A percentile compares a stretch with the other conserved stretches of the same genome.
These are phyloP conservation scores for Actenoides hombroni DNA, from an alignment of 2,113 vertebrate genomes.

Conservation along the genomic window DNA sequence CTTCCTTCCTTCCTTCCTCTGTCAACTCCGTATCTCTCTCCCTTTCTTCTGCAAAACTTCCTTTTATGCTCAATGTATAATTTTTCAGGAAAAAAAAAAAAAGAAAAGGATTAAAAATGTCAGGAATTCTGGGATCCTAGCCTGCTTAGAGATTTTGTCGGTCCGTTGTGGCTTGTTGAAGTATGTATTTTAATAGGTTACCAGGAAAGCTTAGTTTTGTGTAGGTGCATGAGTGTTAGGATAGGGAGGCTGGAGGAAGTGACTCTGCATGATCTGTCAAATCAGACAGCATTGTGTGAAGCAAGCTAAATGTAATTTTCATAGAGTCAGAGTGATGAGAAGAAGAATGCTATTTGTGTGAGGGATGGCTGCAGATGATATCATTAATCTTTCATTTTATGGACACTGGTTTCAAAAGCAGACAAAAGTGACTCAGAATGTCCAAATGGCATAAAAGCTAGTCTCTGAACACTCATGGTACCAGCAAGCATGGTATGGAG, in stretches of 20 bases:
- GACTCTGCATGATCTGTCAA: slow-evolving; percentile 1
- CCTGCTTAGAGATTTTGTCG: slow-evolving; percentile 11
- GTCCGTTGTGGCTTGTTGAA: slow-evolving; percentile 11
- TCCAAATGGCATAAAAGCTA: neutral
- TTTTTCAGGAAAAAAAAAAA: neutral
- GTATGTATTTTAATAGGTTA: neutral
- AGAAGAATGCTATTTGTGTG: slow-evolving; percentile 15
- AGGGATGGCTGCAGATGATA: slow-evolving; percentile 10
- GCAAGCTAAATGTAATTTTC: slow-evolving; percentile 40
- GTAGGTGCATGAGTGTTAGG: neutral
- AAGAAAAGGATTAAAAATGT: neutral
- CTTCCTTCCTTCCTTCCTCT: neutral
- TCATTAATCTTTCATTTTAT: slow-evolving; percentile 65
- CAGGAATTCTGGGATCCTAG: slow-evolving; percentile 30
- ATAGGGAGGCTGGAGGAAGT: slow-evolving; percentile 10
- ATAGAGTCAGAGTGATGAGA: slow-evolving; percentile 11
- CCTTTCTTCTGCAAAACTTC: neutral
- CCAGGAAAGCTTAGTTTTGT: neutral
- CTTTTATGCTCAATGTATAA: neutral
- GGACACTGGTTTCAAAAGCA: slow-evolving; percentile 39
- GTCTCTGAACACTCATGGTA: neutral
- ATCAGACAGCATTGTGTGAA: slow-evolving; percentile 44
- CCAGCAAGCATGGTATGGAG: neutral
- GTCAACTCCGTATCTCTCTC: neutral
- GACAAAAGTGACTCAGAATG: neutral